Percentiles rank a stretch among this genome's conserved stretches.
Conservation (phyloP, 2,888 invertebrate species). For the Diachrysia chrysitis region DNA sequence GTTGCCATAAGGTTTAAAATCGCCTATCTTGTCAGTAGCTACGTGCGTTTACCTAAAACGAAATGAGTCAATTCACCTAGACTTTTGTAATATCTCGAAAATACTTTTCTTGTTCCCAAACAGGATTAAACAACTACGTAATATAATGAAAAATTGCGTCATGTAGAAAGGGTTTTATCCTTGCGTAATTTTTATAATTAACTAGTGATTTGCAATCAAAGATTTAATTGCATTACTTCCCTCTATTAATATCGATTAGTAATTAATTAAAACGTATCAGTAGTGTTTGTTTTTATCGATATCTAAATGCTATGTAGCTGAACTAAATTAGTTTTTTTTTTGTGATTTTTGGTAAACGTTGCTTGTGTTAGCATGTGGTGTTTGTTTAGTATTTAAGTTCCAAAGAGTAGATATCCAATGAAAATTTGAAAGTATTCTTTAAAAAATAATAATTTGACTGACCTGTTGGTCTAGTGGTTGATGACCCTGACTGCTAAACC, state of each 20-base stretch:
- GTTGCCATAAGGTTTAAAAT: background rate
- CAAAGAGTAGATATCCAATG: no score
- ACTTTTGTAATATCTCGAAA: constrained; percentile 57
- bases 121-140: constrained; percentile 69
- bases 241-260: constrained; percentile 44
- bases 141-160: constrained; percentile 75
- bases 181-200: constrained; percentile 66
- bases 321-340: no score
- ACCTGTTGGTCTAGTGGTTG: no score
- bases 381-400: no score
- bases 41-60: constrained; percentile 16
- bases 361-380: no score
- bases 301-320: background rate
- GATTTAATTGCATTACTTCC: constrained; percentile 59
- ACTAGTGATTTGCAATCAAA: constrained; percentile 51
- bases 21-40: background rate
- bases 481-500: no score
- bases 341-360: no score
- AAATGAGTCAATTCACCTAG: constrained; percentile 47
- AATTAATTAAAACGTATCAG: constrained; percentile 26
- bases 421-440: no score
- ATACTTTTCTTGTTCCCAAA: constrained; percentile 52
- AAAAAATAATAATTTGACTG: no score
- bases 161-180: constrained; percentile 79
- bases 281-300: constrained; percentile 17